Conservation (phyloP, 2,888 invertebrate genomes). For the Nemotelus nigrinus region DNA sequence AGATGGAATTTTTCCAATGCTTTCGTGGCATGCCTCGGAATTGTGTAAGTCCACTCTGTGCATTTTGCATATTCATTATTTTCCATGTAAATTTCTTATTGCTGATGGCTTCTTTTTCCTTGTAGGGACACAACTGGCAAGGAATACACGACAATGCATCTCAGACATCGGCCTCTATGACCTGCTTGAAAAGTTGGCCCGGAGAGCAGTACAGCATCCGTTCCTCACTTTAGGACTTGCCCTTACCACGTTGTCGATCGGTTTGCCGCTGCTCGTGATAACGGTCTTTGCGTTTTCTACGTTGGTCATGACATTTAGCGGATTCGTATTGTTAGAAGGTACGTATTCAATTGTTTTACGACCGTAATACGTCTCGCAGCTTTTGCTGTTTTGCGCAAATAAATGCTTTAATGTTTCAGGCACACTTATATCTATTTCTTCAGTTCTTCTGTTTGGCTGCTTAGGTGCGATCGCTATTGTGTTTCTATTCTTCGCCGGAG, state of each 20-base stretch:
- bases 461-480: slow-evolving; percentile 57
- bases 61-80: background rate
- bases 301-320: slow-evolving; percentile 61
- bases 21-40: background rate
- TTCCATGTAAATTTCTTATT: background rate
- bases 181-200: slow-evolving; percentile 49
- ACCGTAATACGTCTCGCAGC: background rate
- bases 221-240: slow-evolving; percentile 51
- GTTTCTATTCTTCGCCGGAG: slow-evolving; percentile 56
- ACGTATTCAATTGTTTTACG: background rate
- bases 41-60: background rate
- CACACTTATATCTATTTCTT: slow-evolving; percentile 60
- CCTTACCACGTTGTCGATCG: slow-evolving; percentile 50
- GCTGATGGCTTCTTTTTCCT: background rate
- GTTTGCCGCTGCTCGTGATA: slow-evolving; percentile 60
- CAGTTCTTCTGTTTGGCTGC: slow-evolving; percentile 60
- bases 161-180: background rate
- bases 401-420: slow-evolving; percentile 54
- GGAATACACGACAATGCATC: background rate
- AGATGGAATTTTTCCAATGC: slow-evolving; percentile 4
- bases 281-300: slow-evolving; percentile 60
- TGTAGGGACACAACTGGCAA: slow-evolving; percentile 2
- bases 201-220: slow-evolving; percentile 53
- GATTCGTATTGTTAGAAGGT: slow-evolving; percentile 64
- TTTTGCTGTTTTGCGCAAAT: background rate